Conservation (phyloP, 2,113 vertebrate genomes). For the mouse (Mus musculus) region DNA sequence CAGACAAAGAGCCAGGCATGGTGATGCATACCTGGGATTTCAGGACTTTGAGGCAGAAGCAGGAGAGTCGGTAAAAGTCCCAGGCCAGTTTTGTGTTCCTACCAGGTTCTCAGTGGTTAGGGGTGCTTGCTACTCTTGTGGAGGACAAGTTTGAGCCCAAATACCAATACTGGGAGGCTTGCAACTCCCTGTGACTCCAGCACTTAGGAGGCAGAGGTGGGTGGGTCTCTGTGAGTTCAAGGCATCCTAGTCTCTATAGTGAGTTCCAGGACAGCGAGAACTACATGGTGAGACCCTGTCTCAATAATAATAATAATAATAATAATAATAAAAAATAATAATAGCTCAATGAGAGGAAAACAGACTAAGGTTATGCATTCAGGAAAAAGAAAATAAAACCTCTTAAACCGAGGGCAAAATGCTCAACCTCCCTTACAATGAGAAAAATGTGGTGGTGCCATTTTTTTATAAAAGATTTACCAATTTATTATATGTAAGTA, state of each 20-base stretch:
- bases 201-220: background rate
- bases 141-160: background rate
- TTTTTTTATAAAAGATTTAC: background rate
- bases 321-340: background rate
- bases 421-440: background rate
- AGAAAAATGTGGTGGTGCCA: constrained; percentile 40
- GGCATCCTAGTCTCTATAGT: background rate
- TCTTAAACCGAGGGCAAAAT: background rate
- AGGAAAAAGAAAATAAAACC: constrained; percentile 37
- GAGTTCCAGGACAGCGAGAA: background rate
- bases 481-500: no score
- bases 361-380: background rate
- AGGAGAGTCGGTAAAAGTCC: background rate
- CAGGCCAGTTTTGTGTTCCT: background rate
- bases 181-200: no score
- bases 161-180: background rate
- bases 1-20: background rate
- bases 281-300: background rate
- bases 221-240: background rate
- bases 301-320: background rate
- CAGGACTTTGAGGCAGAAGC: background rate
- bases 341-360: constrained; percentile 25
- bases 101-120: background rate
- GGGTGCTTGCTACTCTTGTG: background rate
- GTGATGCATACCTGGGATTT: background rate